Conservation (phyloP, 2,888 invertebrate genomes). For the Hoplodrina ambigua region DNA sequence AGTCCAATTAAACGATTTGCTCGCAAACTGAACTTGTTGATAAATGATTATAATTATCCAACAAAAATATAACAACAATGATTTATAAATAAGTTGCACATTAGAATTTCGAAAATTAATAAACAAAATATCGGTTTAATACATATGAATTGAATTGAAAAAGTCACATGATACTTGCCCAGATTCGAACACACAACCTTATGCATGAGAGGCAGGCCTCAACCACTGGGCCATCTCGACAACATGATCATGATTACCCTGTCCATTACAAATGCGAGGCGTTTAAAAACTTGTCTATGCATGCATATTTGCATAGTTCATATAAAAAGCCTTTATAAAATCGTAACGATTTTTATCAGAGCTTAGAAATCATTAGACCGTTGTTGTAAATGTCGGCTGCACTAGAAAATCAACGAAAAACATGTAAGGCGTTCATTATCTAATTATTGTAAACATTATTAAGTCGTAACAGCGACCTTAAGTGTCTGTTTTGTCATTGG, state of each 20-base stretch:
- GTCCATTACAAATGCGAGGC: neutral
- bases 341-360: constrained; percentile 36
- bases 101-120: no score
- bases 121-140: no score
- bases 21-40: neutral
- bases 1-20: neutral
- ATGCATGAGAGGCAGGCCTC: no score
- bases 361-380: constrained; percentile 40
- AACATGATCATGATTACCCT: no score
- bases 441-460: constrained; percentile 61
- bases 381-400: constrained; percentile 17
- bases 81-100: no score
- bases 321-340: constrained; percentile 37
- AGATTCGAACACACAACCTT: no score
- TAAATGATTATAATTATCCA: no score
- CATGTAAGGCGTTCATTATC: constrained; percentile 45
- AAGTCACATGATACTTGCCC: no score
- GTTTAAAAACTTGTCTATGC: constrained; percentile 21
- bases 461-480: constrained; percentile 27
- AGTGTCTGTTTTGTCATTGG: constrained; percentile 27
- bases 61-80: no score
- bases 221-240: no score
- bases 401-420: constrained; percentile 13
- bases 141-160: no score
- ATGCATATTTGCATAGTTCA: constrained; percentile 47